Conservation (phyloP, 2,113 vertebrate genomes). For the Poecile atricapillus region DNA sequence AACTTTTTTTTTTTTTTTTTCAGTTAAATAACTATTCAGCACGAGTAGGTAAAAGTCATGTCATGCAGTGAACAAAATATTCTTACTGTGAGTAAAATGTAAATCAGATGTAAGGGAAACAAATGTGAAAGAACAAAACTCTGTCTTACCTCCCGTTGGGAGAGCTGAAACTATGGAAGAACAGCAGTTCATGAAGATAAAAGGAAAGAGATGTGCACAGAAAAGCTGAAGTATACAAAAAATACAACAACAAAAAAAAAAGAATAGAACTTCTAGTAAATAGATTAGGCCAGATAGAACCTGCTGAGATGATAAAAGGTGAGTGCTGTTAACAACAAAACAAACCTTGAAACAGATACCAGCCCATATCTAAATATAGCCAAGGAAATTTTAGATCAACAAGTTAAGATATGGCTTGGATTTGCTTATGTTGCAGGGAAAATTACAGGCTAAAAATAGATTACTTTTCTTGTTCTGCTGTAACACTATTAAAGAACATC, state of each 20-base stretch:
- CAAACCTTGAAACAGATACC: neutral
- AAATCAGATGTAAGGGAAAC: conserved; percentile 20
- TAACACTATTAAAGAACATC: neutral
- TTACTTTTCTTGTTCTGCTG: neutral
- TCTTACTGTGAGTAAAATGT: neutral
- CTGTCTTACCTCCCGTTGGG: neutral
- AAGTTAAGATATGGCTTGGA: neutral
- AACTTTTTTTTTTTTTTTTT: neutral
- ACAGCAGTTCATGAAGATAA: neutral
- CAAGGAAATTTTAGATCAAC: neutral
- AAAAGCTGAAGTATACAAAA: neutral
- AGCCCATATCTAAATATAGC: neutral
- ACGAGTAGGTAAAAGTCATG: neutral
- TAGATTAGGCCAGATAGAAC: neutral
- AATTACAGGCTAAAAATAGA: conserved; percentile 28
- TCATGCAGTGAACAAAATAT: neutral
- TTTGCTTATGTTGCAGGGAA: neutral
- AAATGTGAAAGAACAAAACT: conserved; percentile 1
- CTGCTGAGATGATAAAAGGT: neutral
- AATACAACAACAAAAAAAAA: neutral
- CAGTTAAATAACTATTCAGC: neutral
- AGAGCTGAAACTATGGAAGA: neutral
- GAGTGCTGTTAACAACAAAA: neutral
- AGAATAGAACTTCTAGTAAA: neutral
- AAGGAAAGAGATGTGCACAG: neutral